Percentiles rank a stretch among this genome's conserved stretches.
These are phyloP conservation scores for Urechis unicinctus DNA, from an alignment of 2,888 invertebrate genomes.

Conservation along the genomic window DNA sequence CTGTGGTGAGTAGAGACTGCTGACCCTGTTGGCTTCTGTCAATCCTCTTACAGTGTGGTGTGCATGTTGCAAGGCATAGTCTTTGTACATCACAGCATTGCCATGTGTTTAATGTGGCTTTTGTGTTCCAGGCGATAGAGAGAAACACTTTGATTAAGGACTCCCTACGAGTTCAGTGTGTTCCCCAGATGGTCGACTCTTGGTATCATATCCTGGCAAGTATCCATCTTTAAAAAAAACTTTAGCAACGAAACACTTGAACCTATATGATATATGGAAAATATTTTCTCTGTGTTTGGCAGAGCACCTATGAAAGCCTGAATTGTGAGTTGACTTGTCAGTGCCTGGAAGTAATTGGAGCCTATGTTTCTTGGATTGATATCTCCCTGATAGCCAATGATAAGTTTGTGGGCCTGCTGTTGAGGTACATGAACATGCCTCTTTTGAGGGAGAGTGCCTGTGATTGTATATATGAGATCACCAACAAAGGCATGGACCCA, in stretches of 20 bases:
- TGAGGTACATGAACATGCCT: constrained; percentile 47
- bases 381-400: constrained; percentile 57
- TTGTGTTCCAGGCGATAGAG: constrained; percentile 45
- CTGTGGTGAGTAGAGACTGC: constrained; percentile 9
- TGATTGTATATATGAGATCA: constrained; percentile 55
- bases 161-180: constrained; percentile 55
- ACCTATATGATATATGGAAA: too few species aligned
- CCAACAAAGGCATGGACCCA: constrained; percentile 59
- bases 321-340: constrained; percentile 48
- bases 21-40: not conserved
- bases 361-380: constrained; percentile 59
- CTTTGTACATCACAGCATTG: not conserved
- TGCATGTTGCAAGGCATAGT: too few species aligned
- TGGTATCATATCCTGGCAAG: constrained; percentile 57
- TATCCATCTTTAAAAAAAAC: not conserved
- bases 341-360: constrained; percentile 55
- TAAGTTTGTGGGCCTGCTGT: constrained; percentile 54
- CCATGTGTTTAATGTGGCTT: not conserved
- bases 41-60: too few species aligned
- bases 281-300: constrained; percentile 2
- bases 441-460: constrained; percentile 53
- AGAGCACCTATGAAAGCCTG: constrained; percentile 51
- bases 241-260: too few species aligned
- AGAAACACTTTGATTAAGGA: constrained; percentile 57
- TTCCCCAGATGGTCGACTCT: constrained; percentile 55